These are phyloP conservation scores for Drosophila cyrtoloma DNA, from an alignment of 2,888 invertebrate species.

Conservation along the genomic window DNA sequence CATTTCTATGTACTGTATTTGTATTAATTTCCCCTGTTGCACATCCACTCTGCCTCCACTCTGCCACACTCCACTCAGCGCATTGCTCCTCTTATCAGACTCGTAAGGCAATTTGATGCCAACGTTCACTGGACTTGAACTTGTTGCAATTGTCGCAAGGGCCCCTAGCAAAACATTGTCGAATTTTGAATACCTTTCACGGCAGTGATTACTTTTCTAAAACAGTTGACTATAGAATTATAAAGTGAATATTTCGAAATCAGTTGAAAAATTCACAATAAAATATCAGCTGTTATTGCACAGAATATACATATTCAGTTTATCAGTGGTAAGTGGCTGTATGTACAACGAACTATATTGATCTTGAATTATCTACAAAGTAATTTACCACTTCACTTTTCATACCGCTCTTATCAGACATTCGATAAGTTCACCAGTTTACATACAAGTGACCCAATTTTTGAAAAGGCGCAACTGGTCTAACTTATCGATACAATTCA, in stretches of 20 bases:
- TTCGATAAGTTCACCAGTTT: not conserved
- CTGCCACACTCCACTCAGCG: not conserved
- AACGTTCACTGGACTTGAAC: constrained; percentile 35
- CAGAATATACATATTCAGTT: not conserved
- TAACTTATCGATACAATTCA: not conserved
- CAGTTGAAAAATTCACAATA: not conserved
- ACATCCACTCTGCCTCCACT: no score
- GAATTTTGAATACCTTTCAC: not conserved
- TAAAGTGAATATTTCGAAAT: not conserved
- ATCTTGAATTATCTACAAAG: not conserved
- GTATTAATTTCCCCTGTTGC: not conserved
- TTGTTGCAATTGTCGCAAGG: constrained; percentile 8
- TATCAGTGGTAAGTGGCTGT: not conserved
- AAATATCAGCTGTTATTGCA: not conserved
- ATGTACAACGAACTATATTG: not conserved
- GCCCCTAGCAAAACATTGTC: not conserved
- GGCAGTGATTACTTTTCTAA: not conserved
- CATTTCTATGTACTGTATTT: not conserved
- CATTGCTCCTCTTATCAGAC: constrained; percentile 25
- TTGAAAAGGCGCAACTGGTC: not conserved
- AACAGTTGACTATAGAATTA: not conserved
- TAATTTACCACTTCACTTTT: not conserved
- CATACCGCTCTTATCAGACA: constrained; percentile 23
- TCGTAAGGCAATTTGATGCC: constrained; percentile 48
- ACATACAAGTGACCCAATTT: constrained; percentile 9